Percentiles rank a stretch among this genome's conserved stretches.
Evolutionary conservation across 2,113 vertebrate species (phyloP).

Genomic region (Petaurus breviceps): DNA sequence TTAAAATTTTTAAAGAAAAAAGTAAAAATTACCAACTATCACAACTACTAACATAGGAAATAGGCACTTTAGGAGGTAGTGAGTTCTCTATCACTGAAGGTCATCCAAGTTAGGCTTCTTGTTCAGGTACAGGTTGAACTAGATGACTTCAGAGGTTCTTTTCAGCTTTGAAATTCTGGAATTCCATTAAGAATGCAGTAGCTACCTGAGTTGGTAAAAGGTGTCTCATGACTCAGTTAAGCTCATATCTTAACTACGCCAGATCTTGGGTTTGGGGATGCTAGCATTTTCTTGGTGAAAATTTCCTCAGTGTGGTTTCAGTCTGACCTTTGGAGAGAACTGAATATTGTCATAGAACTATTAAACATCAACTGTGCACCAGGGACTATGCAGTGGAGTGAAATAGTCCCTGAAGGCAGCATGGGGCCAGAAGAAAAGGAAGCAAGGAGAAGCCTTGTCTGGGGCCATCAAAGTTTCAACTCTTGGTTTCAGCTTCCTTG

Average conservation of each 20-base stretch:
- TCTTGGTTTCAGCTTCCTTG: constrained; percentile 21
- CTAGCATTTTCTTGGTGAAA: constrained; percentile 8
- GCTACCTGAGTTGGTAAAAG: constrained; percentile 86
- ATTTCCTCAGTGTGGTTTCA: neutral
- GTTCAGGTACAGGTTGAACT: neutral
- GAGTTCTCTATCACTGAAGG: neutral
- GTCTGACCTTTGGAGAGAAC: constrained; percentile 35
- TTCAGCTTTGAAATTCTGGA: neutral
- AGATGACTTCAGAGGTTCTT: neutral
- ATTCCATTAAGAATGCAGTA: constrained; percentile 47
- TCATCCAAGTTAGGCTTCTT: neutral
- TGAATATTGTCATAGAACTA: neutral
- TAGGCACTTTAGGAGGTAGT: neutral
- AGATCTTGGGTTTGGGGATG: neutral
- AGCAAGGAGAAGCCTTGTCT: constrained; percentile 36
- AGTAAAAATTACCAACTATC: neutral
- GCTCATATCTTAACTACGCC: constrained; percentile 14
- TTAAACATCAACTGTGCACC: neutral
- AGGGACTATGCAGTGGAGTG: constrained; percentile 39
- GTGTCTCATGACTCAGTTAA: constrained; percentile 63
- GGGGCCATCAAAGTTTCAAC: neutral
- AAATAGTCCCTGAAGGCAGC: constrained; percentile 32
- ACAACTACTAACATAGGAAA: neutral
- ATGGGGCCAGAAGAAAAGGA: constrained; percentile 45
- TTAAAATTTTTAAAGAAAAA: constrained; percentile 23